Evolutionary conservation across 2,113 vertebrate species (phyloP), one percentile per base, ranked within the genome.

Genomic region (Zosterops hypoxanthus): DNA sequence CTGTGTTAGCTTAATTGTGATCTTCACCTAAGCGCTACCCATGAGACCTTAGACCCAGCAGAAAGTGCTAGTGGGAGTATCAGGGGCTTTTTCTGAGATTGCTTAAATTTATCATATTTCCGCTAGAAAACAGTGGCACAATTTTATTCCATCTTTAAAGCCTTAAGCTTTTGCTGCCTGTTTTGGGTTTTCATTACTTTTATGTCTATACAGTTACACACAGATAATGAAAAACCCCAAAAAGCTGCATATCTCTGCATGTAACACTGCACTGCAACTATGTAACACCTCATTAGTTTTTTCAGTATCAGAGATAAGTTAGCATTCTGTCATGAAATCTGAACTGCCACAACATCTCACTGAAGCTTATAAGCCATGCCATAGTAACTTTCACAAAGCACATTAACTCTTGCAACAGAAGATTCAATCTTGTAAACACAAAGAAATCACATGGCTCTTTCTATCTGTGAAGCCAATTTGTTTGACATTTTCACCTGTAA

Each of bases 201-300:
- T 76, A 61, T 9, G 1, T 72, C 41, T 72, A 41, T 76, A 78
- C 41, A 59, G 71, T 92, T 90, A 68, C 52, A 64, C 28, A 64
- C 28, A 52, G 80, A 81, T 90, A 90, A 93, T 73, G 77, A 90
- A 77, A 90, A 92, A 61, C 46, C 53, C 4, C 0, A 57, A 81
- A 94, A 95, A 50, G 81, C 68, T 95, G 77, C 56, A 22, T 66
- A 91, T 91, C 68, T 29, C 42, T 71, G 20, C 53, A 59, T 72
- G 68, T 92, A 90, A 87, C 71, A 64, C 61, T 1, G 0, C 36
- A 81, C 44, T 92, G 80, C 79, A 93, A 53, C 85, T 92, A 86
- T 96, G 93, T 90, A 86, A 81, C 90, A 96, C 94, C 88, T 94
- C 92, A 93, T 96, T 97, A 94, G 76, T 76, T 95, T 96, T 87